phyloP scores from a whole-genome alignment of 2,888 invertebrate genomes.

The Ochropleura leucogaster region DNA sequence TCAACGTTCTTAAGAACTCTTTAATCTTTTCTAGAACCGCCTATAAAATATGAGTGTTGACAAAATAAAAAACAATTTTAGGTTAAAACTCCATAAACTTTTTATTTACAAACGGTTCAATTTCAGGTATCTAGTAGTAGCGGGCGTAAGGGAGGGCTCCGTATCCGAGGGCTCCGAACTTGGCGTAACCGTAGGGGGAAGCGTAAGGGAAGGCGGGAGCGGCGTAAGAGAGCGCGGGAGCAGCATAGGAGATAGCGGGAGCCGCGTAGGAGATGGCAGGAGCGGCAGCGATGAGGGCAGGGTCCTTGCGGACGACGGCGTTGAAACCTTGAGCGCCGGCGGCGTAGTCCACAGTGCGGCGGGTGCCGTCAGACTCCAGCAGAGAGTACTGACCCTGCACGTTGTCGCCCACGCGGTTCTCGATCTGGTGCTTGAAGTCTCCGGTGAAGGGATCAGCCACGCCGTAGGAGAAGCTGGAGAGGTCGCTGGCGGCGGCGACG shows the following conservation, averaged over 20 bases:
- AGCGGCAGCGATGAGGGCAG: slow-evolving; percentile 72
- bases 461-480: slow-evolving; percentile 86
- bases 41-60: too few relatives aligned
- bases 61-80: not conserved
- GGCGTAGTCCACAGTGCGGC: slow-evolving; percentile 89
- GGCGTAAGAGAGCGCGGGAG: slow-evolving; percentile 45
- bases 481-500: slow-evolving; percentile 72
- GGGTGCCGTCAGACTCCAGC: slow-evolving; percentile 87
- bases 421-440: slow-evolving; percentile 87
- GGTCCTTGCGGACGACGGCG: slow-evolving; percentile 88
- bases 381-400: slow-evolving; percentile 79
- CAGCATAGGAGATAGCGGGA: slow-evolving; percentile 62
- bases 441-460: slow-evolving; percentile 88
- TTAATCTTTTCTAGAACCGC: not conserved
- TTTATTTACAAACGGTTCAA: slow-evolving; percentile 58
- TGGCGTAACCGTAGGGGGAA: slow-evolving; percentile 46
- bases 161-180: slow-evolving; percentile 44
- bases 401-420: slow-evolving; percentile 71
- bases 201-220: slow-evolving; percentile 22
- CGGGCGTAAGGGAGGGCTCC: slow-evolving; percentile 63
- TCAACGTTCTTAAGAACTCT: not conserved
- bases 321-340: slow-evolving; percentile 89
- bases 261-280: slow-evolving; percentile 59
- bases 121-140: slow-evolving; percentile 53
- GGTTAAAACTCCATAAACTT: slow-evolving; percentile 34